Evolutionary conservation across 2,888 invertebrate genomes (phyloP), one percentile per base, ranked within the genome.

Genomic region (Mechanitis mazaeus): DNA sequence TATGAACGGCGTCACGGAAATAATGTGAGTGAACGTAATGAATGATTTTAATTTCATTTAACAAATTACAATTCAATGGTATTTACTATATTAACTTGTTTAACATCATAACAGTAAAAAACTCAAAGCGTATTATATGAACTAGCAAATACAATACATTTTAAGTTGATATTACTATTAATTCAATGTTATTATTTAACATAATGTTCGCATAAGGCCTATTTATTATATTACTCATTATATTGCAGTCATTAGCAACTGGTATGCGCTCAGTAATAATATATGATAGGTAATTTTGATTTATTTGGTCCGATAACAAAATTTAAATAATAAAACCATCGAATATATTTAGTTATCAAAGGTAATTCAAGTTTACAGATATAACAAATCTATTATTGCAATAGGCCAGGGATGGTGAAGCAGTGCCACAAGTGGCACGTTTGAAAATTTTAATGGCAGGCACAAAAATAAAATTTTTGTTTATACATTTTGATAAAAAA

Each of bases 11-110:
- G 77, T 81, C 81, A 83, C 79, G 78, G 76, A 79, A 84, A 77
- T 85, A 83, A 85, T 82, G 81, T 76, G 75, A 79, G 78, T 76
- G 77, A 81, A 82, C 76, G 78, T 84, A 84, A 85, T 81, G 72
- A 83, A 83, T 78, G 77, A 79, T 72, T 83, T 78, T 80, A 79
- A 85, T 83, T 80, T 75, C 75, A 81, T 81, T 84, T 71, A 64
- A 72, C 68, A 64, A 64, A 67, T 67, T 66, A 58, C 64, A 56
- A 66, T 66, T 62, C 61, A 62, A 62, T 56, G 58, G 64, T 58
- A 61, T 62, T 50, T 31, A 31, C 31, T 50, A 28, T 50, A 50
- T 31, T 7, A 6, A 31, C 42, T 42, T 42, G 7, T 42, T 42
- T 42, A 9, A 42, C 9, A 42, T 42, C 42, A 42, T 42, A 42